Evolutionary conservation across 2,888 invertebrate species (phyloP).

Genomic region (Chloroclystis v-ata): DNA sequence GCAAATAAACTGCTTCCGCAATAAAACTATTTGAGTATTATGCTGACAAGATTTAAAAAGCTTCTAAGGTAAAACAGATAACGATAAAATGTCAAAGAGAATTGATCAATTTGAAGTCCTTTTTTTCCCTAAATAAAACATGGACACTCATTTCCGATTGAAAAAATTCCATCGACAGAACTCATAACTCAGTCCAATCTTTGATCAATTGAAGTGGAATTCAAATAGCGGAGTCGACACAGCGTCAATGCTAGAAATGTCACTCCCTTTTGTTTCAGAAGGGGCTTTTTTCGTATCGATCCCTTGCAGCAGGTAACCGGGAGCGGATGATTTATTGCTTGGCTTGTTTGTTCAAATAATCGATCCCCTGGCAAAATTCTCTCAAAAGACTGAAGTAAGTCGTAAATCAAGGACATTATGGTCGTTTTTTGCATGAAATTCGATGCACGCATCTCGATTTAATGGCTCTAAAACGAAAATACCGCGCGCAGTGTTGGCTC

Average conservation of each 20-base stretch:
- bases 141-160: conserved; percentile 26
- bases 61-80: no score
- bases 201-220: conserved; percentile 35
- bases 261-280: conserved; percentile 66
- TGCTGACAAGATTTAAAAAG: background rate
- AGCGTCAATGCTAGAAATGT: conserved; percentile 55
- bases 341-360: conserved; percentile 75
- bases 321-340: conserved; percentile 73
- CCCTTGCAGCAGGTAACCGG: conserved; percentile 72
- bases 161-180: conserved; percentile 23
- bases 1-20: conserved; percentile 26
- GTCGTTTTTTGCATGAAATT: conserved; percentile 34
- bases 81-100: conserved; percentile 18
- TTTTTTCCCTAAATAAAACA: conserved; percentile 20
- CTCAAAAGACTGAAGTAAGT: conserved; percentile 35
- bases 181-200: conserved; percentile 30
- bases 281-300: conserved; percentile 67
- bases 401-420: conserved; percentile 33
- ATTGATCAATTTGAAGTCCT: conserved; percentile 1
- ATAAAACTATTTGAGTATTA: conserved; percentile 9
- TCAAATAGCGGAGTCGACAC: conserved; percentile 32
- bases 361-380: conserved; percentile 55
- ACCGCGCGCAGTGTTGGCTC: conserved; percentile 51
- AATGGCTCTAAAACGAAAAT: conserved; percentile 63
- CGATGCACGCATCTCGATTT: conserved; percentile 52